Evolutionary conservation across 2,888 invertebrate species (phyloP).

Genomic region (Smittia sp.): DNA sequence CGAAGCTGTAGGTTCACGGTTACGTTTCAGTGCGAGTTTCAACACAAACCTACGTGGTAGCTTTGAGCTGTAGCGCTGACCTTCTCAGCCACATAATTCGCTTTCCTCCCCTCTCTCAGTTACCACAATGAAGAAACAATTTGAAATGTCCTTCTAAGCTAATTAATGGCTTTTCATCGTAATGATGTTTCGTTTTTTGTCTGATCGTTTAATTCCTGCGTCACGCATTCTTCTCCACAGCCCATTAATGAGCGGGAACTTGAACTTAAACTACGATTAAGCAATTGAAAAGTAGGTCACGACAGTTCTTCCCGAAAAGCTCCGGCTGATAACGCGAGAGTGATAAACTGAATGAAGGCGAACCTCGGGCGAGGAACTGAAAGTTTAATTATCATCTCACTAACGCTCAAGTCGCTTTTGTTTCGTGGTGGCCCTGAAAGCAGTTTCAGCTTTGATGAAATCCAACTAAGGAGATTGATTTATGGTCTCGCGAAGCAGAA

Average conservation of each 20-base stretch:
- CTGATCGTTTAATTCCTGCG: not conserved
- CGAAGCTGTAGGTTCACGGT: conserved; percentile 22
- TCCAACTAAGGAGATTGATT: conserved; percentile 7
- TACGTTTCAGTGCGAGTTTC: conserved; percentile 2
- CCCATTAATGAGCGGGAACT: no score
- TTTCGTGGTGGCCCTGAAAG: conserved; percentile 25
- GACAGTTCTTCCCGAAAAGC: no score
- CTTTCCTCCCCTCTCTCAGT: not conserved
- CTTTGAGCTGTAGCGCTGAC: not conserved
- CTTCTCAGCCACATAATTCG: not conserved
- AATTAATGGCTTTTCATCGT: conserved; percentile 16
- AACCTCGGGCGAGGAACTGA: not conserved
- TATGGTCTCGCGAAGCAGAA: conserved; percentile 9
- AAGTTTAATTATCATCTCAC: conserved; percentile 31
- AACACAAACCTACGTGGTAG: conserved; percentile 23
- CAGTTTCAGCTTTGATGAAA: conserved; percentile 20
- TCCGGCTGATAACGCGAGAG: no score
- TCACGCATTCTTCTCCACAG: not conserved
- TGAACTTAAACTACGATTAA: no score
- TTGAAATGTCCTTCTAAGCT: conserved; percentile 38
- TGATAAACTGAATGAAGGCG: no score
- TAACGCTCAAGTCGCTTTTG: not conserved
- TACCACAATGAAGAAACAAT: conserved; percentile 23
- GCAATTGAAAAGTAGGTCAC: no score
- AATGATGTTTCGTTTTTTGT: not conserved